These are phyloP conservation scores for Protobothrops flavoviridis DNA, from an alignment of 2,113 vertebrate genomes.

Conservation along the genomic window DNA sequence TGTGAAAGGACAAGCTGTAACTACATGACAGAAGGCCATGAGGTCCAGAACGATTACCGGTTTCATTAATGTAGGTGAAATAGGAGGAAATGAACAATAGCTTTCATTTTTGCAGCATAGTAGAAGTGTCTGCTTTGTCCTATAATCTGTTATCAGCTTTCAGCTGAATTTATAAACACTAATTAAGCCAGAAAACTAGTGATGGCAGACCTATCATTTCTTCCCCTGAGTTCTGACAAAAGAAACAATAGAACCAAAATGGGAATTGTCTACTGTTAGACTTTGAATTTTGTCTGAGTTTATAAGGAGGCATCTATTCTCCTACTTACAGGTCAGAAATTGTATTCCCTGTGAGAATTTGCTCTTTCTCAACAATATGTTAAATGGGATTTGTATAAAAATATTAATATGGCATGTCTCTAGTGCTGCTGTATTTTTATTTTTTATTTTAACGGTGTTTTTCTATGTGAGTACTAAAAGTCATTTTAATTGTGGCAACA, in stretches of 20 bases:
- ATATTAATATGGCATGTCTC: background rate
- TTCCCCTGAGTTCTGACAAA: background rate
- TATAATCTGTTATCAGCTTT: conserved; percentile 25
- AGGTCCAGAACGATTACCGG: conserved; percentile 52
- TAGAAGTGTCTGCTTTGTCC: conserved; percentile 37
- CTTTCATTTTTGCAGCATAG: conserved; percentile 14
- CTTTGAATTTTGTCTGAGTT: background rate
- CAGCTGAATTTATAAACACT: conserved; percentile 40
- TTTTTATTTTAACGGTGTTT: background rate
- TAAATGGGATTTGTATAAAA: background rate
- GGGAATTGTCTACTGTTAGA: background rate
- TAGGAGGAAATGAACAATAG: conserved; percentile 49
- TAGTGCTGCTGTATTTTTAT: background rate
- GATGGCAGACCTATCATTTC: background rate
- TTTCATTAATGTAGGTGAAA: conserved; percentile 60
- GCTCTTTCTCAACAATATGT: background rate
- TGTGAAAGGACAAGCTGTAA: conserved; percentile 63
- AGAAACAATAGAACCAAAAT: conserved; percentile 4
- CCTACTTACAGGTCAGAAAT: background rate
- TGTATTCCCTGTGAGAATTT: background rate
- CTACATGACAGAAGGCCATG: conserved; percentile 54
- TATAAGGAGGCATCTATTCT: background rate
- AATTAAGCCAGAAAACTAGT: conserved; percentile 26
- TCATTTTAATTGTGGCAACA: background rate
- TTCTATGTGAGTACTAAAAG: background rate